Base-by-base conservation (phyloP, 2,113 vertebrate species). In the Oncorhynchus tshawytscha region DNA sequence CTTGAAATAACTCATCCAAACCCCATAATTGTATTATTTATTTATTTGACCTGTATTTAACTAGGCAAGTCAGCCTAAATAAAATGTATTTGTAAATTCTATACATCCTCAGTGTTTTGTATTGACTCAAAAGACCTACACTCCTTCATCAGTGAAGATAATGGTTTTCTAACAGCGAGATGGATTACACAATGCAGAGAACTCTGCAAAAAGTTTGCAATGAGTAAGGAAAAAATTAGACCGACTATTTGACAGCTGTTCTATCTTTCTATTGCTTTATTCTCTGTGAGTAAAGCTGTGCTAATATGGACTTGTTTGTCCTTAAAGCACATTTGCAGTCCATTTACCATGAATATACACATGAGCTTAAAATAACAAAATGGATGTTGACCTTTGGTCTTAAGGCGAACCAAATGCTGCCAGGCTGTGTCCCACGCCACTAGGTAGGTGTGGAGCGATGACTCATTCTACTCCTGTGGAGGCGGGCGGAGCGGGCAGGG, bases 351-450 rank as follows among this genome's bases (percentile, higher is more conserved):
- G 81, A 86, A 90, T 88, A 85, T 85, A 89, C 34, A 9, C 34
- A 39, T 45, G 39, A 45, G 39, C 39, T 45, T 45, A 45, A 45
- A 45, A 45, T 45, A 45, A 45, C 39, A 45, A 45, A 11, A 45
- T 11, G 13, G 70, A 86, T 85, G 86, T 85, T 91, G 87, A 91
- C 90, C 90, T 91, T 90, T 69, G 88, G 39, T 45, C 16, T 54
- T 78, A 85, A 78, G 67, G 80, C 81, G 60, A 80, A 83, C 84
- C 7, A 84, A 86, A 80, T 77, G 84, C 81, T 78, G 85, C 79
- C 81, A 80, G 79, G 78, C 84, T 70, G 78, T 85, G 86, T 75
- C 81, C 82, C 81, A 67, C 65, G 31, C 80, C 72, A 3, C 2
- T 2, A 79, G 86, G 81, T 81, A 79, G 82, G 86, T 77, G 86